Conservation (phyloP, 2,888 invertebrate species). For the Agonopterix subpropinquella region DNA sequence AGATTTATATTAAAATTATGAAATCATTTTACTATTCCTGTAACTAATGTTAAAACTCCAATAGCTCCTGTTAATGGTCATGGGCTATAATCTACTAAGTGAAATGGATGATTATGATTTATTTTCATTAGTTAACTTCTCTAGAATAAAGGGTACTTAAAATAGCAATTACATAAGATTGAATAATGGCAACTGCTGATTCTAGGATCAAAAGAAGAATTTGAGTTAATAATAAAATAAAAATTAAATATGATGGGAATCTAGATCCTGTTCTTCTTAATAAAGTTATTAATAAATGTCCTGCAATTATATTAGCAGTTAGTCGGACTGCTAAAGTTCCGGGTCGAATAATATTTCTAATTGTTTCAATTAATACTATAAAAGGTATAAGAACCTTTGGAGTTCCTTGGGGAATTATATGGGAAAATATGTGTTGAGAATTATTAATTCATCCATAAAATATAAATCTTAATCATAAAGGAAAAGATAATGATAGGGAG, state of each 20-base stretch:
- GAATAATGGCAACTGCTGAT: slow-evolving; percentile 78
- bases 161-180: slow-evolving; percentile 80
- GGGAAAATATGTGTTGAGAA: slow-evolving; percentile 78
- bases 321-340: slow-evolving; percentile 81
- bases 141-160: slow-evolving; percentile 80
- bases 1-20: slow-evolving; percentile 70
- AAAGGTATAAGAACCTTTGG: slow-evolving; percentile 80
- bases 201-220: slow-evolving; percentile 72
- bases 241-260: slow-evolving; percentile 34
- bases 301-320: slow-evolving; percentile 87
- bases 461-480: slow-evolving; percentile 80
- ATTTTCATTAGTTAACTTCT: slow-evolving; percentile 78
- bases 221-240: slow-evolving; percentile 61
- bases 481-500: slow-evolving; percentile 75
- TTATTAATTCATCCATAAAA: slow-evolving; percentile 79
- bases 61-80: slow-evolving; percentile 79
- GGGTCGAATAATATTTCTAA: slow-evolving; percentile 83
- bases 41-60: slow-evolving; percentile 72
- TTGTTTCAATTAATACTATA: slow-evolving; percentile 84
- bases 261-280: slow-evolving; percentile 54
- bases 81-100: slow-evolving; percentile 79
- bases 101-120: slow-evolving; percentile 76
- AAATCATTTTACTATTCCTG: slow-evolving; percentile 78
- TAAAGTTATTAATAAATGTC: slow-evolving; percentile 80
- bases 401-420: slow-evolving; percentile 81